Conservation (phyloP, 2,113 vertebrate genomes). For the Peromyscus leucopus region DNA sequence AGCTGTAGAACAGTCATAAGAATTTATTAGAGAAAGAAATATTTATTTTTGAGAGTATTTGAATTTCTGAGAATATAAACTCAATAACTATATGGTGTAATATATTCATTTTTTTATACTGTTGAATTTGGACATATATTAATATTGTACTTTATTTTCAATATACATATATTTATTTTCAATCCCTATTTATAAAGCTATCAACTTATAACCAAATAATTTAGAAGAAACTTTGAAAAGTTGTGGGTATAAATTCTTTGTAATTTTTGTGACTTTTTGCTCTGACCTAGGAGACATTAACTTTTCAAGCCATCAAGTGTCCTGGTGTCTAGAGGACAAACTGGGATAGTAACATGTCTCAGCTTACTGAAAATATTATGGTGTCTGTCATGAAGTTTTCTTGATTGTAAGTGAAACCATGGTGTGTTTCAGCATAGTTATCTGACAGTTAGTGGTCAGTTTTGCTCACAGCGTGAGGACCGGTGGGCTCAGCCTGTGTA, state of each 20-base stretch:
- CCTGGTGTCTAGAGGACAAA: background rate
- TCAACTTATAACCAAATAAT: constrained; percentile 36
- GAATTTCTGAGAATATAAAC: constrained; percentile 14
- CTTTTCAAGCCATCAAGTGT: background rate
- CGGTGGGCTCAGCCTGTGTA: background rate
- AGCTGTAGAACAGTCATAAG: background rate
- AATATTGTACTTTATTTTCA: constrained; percentile 37
- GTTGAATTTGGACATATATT: constrained; percentile 20
- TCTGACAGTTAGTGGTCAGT: background rate
- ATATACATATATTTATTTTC: constrained; percentile 8
- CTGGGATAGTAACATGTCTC: background rate
- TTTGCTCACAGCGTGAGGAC: background rate
- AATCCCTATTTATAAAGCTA: background rate
- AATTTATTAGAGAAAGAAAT: background rate
- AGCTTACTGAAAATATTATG: background rate
- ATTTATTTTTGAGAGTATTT: background rate
- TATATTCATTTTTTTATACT: background rate
- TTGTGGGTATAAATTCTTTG: background rate
- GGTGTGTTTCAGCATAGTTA: background rate
- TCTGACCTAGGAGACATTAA: background rate
- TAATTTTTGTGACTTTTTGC: background rate
- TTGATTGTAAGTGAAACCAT: constrained; percentile 8
- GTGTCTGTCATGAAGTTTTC: constrained; percentile 35
- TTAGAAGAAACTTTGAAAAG: constrained; percentile 22
- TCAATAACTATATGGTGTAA: constrained; percentile 2